phyloP scores from a whole-genome alignment of 2,888 invertebrate species.

The Abrostola triplasia region DNA sequence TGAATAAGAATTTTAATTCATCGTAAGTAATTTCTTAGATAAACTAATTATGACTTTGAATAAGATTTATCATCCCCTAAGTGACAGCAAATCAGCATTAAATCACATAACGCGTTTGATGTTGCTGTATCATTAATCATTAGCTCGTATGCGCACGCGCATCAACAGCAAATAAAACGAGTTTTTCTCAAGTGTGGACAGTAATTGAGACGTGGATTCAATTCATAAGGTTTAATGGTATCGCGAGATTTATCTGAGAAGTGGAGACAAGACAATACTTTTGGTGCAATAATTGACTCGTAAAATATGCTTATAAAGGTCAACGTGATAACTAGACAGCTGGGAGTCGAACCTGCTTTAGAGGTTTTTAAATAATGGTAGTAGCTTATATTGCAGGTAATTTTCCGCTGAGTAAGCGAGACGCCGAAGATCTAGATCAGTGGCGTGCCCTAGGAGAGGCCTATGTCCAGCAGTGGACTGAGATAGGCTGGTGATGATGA shows the following conservation, averaged over 20 bases:
- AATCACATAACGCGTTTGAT: conserved; percentile 21
- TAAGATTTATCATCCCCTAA: conserved; percentile 17
- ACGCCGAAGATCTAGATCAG: too few relatives aligned
- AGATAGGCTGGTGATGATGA: too few relatives aligned
- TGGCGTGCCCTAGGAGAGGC: too few relatives aligned
- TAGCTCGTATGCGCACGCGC: conserved; percentile 15
- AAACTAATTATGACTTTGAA: neutral
- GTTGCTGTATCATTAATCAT: conserved; percentile 36
- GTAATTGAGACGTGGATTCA: conserved; percentile 41
- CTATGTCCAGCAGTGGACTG: too few relatives aligned
- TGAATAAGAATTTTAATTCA: too few relatives aligned
- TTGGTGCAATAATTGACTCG: neutral
- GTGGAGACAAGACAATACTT: neutral
- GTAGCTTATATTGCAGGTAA: too few relatives aligned
- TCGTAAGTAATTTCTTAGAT: too few relatives aligned
- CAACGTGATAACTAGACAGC: too few relatives aligned
- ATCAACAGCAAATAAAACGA: conserved; percentile 20
- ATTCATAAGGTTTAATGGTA: conserved; percentile 12
- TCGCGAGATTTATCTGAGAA: conserved; percentile 3
- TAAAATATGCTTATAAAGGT: neutral
- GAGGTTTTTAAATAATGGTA: too few relatives aligned
- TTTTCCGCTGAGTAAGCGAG: too few relatives aligned
- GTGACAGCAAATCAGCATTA: conserved; percentile 24
- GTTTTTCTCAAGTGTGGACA: conserved; percentile 5
- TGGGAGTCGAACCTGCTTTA: too few relatives aligned